A percentile compares a stretch with the other conserved stretches of the same genome.
Conservation (phyloP, 2,888 invertebrate genomes). For the Flabesymbios commensalis region DNA sequence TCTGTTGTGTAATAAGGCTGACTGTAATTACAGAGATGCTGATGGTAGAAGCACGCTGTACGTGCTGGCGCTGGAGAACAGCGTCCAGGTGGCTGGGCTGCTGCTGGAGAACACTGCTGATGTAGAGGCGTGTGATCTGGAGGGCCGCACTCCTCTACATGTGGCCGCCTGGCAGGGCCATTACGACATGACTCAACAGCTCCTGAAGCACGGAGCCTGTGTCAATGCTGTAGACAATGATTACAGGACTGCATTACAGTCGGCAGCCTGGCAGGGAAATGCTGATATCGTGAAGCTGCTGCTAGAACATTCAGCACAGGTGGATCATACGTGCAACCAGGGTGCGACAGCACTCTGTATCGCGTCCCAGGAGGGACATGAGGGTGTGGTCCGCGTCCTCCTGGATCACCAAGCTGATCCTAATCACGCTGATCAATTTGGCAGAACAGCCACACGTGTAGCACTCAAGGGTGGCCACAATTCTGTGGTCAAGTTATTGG, state of each 20-base stretch:
- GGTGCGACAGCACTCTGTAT: conserved; percentile 93
- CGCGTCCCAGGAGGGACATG: conserved; percentile 94
- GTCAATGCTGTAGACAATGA: conserved; percentile 69
- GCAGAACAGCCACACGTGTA: conserved; percentile 68
- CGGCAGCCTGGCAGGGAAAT: conserved; percentile 95
- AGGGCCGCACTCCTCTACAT: conserved; percentile 81
- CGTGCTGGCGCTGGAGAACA: conserved; percentile 71
- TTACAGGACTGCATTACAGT: conserved; percentile 83
- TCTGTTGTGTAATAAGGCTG: conserved; percentile 72
- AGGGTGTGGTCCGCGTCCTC: conserved; percentile 79
- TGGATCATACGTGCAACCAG: conserved; percentile 91
- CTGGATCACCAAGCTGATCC: conserved; percentile 63
- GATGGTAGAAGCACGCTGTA: conserved; percentile 91
- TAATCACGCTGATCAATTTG: conserved; percentile 62
- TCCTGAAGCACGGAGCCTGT: conserved; percentile 81
- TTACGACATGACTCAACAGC: conserved; percentile 84
- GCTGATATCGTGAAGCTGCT: conserved; percentile 77
- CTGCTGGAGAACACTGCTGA: conserved; percentile 65
- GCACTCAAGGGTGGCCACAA: conserved; percentile 84
- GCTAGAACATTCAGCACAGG: conserved; percentile 78
- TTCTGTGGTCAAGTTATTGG: conserved; percentile 69
- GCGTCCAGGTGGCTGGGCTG: conserved; percentile 41
- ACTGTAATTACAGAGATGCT: conserved; percentile 86
- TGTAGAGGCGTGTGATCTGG: conserved; percentile 71
- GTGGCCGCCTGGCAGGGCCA: conserved; percentile 87